A percentile compares a stretch with the other conserved stretches of the same genome.
Conservation (phyloP, 2,113 vertebrate genomes). For the Eubucco bourcierii region DNA sequence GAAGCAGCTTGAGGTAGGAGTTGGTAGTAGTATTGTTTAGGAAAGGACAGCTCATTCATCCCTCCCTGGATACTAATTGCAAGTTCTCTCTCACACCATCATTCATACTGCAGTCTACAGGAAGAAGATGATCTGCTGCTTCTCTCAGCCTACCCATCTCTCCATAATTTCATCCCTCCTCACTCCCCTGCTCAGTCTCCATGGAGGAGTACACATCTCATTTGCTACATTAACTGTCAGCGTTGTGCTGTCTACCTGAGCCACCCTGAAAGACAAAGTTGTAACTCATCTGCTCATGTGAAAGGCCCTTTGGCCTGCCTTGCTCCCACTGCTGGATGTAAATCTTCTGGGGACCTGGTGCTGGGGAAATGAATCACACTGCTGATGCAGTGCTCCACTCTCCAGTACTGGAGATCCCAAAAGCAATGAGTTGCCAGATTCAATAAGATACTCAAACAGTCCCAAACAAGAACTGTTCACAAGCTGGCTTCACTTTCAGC, state of each 20-base stretch:
- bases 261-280: not conserved
- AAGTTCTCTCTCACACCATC: fast-evolving
- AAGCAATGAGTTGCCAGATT: not conserved
- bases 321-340: not conserved
- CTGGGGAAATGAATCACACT: not conserved
- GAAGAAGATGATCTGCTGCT: not conserved
- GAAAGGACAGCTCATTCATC: not conserved
- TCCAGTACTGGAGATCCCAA: not conserved
- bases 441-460: not conserved
- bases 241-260: not conserved
- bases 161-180: not conserved
- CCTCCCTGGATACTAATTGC: not conserved
- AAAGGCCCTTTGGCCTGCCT: not conserved
- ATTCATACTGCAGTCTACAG: not conserved
- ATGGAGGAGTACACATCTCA: not conserved
- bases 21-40: not conserved
- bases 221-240: not conserved
- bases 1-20: not conserved
- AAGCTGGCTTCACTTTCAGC: not conserved
- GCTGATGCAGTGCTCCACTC: not conserved
- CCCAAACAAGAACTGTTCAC: not conserved
- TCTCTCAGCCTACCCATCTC: not conserved
- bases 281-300: not conserved
- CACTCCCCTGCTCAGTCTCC: not conserved
- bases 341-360: not conserved